Conservation (phyloP, 2,888 invertebrate genomes). For the Diploptera punctata region DNA sequence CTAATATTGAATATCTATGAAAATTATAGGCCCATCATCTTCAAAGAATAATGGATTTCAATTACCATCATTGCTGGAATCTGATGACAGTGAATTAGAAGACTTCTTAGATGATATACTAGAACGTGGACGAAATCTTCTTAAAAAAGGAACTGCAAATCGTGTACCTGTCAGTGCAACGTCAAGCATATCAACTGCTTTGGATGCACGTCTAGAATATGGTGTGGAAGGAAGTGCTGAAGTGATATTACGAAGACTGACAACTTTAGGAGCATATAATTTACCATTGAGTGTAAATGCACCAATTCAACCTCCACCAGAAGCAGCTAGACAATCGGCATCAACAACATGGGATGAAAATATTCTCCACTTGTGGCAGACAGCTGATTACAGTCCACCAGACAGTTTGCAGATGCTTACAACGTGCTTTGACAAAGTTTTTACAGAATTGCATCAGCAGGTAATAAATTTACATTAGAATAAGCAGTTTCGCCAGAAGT, state of each 20-base stretch:
- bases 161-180: constrained; percentile 44
- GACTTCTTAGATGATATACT: constrained; percentile 75
- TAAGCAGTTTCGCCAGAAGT: too few species aligned
- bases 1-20: too few species aligned
- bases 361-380: constrained; percentile 59
- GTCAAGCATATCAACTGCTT: constrained; percentile 68
- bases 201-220: constrained; percentile 79
- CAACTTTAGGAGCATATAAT: constrained; percentile 69
- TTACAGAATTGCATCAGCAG: constrained; percentile 60
- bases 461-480: too few species aligned
- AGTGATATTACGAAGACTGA: constrained; percentile 72
- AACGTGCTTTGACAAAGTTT: constrained; percentile 71
- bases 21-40: constrained; percentile 31
- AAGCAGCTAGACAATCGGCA: constrained; percentile 55
- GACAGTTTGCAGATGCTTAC: constrained; percentile 64
- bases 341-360: constrained; percentile 54
- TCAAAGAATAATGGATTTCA: constrained; percentile 34
- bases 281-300: constrained; percentile 63
- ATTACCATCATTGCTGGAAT: constrained; percentile 77
- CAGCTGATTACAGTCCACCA: constrained; percentile 52
- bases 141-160: constrained; percentile 55
- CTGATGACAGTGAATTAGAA: constrained; percentile 83
- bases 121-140: constrained; percentile 65
- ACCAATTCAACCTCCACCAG: constrained; percentile 52
- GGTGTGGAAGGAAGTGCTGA: constrained; percentile 82